phyloP scores from a whole-genome alignment of 2,888 invertebrate genomes.

The Leptinotarsa juncta region DNA sequence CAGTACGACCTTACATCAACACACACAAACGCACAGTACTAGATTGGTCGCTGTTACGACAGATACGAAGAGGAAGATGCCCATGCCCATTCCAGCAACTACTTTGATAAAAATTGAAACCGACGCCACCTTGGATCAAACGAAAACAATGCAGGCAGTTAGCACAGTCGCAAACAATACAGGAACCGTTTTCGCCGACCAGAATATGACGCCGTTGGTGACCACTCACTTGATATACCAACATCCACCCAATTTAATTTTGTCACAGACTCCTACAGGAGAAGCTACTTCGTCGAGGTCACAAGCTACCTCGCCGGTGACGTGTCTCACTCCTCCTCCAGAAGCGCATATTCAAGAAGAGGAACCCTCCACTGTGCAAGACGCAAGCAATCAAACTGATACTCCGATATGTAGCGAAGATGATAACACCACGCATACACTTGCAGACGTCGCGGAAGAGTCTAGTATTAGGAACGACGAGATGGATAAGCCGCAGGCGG shows the following conservation, averaged over 20 bases:
- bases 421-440: constrained; percentile 62
- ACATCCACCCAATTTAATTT: constrained; percentile 63
- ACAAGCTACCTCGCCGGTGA: constrained; percentile 67
- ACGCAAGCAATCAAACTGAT: constrained; percentile 87
- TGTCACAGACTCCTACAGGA: constrained; percentile 58
- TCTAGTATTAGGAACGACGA: constrained; percentile 28
- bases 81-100: constrained; percentile 66
- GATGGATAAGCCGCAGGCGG: constrained; percentile 3
- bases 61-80: constrained; percentile 67
- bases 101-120: constrained; percentile 80
- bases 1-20: constrained; percentile 73
- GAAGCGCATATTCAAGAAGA: constrained; percentile 62
- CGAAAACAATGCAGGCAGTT: constrained; percentile 63
- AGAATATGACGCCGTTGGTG: constrained; percentile 68
- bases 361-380: constrained; percentile 72
- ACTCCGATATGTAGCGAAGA: constrained; percentile 78
- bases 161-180: constrained; percentile 61
- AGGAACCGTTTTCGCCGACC: constrained; percentile 66
- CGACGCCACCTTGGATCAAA: constrained; percentile 66
- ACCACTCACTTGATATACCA: constrained; percentile 71
- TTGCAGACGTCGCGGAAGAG: constrained; percentile 43
- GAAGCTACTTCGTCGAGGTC: constrained; percentile 62
- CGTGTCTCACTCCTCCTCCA: constrained; percentile 74
- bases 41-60: constrained; percentile 74
- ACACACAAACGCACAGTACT: constrained; percentile 77